Evolutionary conservation across 2,888 invertebrate genomes (phyloP).

Genomic region (Sphaerophoria taeniata): DNA sequence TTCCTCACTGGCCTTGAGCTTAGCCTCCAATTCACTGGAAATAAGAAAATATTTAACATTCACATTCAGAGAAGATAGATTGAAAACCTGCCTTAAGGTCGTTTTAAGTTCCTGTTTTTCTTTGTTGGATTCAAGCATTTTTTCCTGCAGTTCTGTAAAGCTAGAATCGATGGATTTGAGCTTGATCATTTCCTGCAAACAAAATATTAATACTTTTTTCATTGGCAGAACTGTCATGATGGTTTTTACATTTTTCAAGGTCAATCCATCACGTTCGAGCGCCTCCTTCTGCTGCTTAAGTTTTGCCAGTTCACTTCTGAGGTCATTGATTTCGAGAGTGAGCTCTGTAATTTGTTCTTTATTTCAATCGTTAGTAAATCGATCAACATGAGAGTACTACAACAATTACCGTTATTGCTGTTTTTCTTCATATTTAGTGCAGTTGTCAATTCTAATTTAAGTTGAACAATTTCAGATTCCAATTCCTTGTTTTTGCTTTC

Average conservation of each 20-base stretch:
- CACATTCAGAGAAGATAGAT: too few relatives aligned
- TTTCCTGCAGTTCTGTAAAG: not conserved
- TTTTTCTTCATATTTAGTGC: not conserved
- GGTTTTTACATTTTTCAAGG: slow-evolving; percentile 30
- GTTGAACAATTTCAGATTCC: slow-evolving; percentile 9
- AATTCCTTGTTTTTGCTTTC: slow-evolving; percentile 25
- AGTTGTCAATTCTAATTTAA: slow-evolving; percentile 25
- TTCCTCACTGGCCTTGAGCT: too few relatives aligned
- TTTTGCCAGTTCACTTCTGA: slow-evolving; percentile 5
- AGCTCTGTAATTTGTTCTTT: slow-evolving; percentile 44
- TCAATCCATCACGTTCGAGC: slow-evolving; percentile 35
- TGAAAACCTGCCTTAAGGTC: slow-evolving; percentile 26
- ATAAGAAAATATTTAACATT: too few relatives aligned
- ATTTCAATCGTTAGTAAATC: not conserved
- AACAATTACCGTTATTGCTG: not conserved
- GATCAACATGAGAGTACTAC: not conserved
- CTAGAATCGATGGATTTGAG: not conserved
- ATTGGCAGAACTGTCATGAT: too few relatives aligned
- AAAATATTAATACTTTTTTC: not conserved
- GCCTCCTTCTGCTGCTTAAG: slow-evolving; percentile 9
- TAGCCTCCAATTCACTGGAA: too few relatives aligned
- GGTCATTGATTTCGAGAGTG: slow-evolving; percentile 10
- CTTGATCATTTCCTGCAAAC: slow-evolving; percentile 17
- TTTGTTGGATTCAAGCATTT: not conserved
- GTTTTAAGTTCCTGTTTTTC: slow-evolving; percentile 36